These are phyloP conservation scores for Alloplasta piceator DNA, from an alignment of 2,888 invertebrate genomes.

Conservation along the genomic window DNA sequence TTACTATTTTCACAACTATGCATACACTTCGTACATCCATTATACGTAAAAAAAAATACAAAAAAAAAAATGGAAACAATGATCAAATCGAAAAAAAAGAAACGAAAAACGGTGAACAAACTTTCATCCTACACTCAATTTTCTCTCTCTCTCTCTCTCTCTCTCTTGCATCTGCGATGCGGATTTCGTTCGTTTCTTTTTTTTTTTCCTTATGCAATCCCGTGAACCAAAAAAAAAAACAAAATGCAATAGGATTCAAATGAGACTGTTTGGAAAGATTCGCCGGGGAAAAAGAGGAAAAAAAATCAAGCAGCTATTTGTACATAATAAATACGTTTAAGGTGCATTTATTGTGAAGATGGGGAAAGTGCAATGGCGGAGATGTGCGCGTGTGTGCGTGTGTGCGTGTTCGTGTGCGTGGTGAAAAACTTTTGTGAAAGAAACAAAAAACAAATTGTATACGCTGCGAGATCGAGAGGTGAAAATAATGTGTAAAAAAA, in stretches of 20 bases:
- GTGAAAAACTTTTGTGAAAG: constrained; percentile 64
- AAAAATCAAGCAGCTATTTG: constrained; percentile 66
- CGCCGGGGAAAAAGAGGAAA: constrained; percentile 37
- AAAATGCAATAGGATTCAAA: constrained; percentile 69
- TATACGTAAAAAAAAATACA: constrained; percentile 49
- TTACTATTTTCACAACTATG: no score
- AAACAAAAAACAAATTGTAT: constrained; percentile 65
- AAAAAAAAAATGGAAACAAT: no score
- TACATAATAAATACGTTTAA: constrained; percentile 77
- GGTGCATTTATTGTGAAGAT: constrained; percentile 81
- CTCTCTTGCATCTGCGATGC: constrained; percentile 71
- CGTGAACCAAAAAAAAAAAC: constrained; percentile 72
- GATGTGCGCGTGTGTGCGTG: constrained; percentile 3
- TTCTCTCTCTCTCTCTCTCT: constrained; percentile 41
- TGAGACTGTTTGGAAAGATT: constrained; percentile 63
- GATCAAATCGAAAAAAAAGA: constrained; percentile 23
- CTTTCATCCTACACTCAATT: constrained; percentile 51
- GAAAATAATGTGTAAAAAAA: constrained; percentile 58
- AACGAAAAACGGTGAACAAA: constrained; percentile 38
- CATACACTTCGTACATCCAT: constrained; percentile 44
- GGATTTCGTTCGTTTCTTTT: constrained; percentile 67
- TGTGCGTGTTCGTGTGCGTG: no score
- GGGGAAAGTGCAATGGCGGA: constrained; percentile 83
- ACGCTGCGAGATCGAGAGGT: constrained; percentile 61
- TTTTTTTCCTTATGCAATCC: constrained; percentile 64